These are phyloP conservation scores for Cheiracanthium punctorium DNA, from an alignment of 2,888 invertebrate species.

Conservation along the genomic window DNA sequence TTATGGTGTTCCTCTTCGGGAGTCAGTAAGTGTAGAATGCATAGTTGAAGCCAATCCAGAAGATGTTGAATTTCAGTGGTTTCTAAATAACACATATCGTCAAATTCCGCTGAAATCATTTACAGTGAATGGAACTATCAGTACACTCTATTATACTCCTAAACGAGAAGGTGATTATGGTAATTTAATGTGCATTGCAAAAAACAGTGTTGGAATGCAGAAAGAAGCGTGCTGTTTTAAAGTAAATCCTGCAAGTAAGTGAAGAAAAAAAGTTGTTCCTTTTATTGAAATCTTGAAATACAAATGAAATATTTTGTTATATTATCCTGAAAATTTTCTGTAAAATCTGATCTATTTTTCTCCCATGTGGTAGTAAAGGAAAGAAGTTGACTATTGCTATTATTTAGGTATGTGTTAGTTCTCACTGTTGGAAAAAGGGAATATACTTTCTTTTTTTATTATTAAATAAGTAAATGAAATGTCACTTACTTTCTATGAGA, in stretches of 20 bases:
- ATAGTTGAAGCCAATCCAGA: slow-evolving; percentile 91
- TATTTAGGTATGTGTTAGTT: no score
- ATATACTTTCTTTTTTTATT: no score
- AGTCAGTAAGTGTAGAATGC: slow-evolving; percentile 89
- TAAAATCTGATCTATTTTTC: no score
- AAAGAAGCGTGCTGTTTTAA: slow-evolving; percentile 91
- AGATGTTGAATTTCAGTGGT: slow-evolving; percentile 77
- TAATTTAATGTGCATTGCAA: slow-evolving; percentile 88
- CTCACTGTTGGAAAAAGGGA: no score
- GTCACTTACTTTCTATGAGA: no score
- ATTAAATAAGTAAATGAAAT: no score
- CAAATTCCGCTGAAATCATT: slow-evolving; percentile 69
- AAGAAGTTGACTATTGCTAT: no score
- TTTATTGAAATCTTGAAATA: no score
- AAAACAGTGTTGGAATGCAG: slow-evolving; percentile 88
- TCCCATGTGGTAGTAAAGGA: no score
- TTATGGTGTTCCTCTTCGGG: slow-evolving; percentile 91
- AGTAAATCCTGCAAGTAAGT: slow-evolving; percentile 82
- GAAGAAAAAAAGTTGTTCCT: not conserved
- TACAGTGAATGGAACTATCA: slow-evolving; percentile 84
- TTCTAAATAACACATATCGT: slow-evolving; percentile 60
- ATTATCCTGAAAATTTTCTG: no score
- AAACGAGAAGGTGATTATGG: slow-evolving; percentile 93
- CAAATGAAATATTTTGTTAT: no score
- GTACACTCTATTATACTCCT: slow-evolving; percentile 90